phyloP scores from a whole-genome alignment of 2,797 vertebrate genomes.

The Falco berigora region DNA sequence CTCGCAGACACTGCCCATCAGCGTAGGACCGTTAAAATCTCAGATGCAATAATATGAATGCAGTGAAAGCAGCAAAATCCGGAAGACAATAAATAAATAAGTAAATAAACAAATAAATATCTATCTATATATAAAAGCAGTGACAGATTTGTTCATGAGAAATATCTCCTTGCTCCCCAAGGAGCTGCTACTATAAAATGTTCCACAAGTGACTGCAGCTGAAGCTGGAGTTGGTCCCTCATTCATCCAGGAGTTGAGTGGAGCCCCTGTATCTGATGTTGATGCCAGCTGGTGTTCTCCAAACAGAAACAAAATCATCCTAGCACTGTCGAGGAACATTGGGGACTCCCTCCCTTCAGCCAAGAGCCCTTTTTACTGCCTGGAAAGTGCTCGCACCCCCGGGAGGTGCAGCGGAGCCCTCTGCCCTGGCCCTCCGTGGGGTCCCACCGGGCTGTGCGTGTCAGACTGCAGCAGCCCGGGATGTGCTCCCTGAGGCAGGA shows the following conservation, averaged over 20 bases:
- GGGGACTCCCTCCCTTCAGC: background rate
- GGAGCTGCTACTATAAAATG: background rate
- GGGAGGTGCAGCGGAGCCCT: background rate
- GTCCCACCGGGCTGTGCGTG: fast-evolving
- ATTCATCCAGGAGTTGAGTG: fast-evolving
- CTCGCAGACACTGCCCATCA: background rate
- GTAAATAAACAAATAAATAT: background rate
- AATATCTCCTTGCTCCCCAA: background rate
- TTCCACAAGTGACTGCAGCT: background rate
- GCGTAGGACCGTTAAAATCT: background rate
- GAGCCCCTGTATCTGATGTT: background rate
- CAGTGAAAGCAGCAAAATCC: background rate
- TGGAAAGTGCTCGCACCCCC: background rate
- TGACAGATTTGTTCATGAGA: background rate
- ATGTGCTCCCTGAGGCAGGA: background rate
- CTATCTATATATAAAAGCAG: background rate
- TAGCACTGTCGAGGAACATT: fast-evolving
- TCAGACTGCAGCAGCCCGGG: fast-evolving
- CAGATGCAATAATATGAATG: background rate
- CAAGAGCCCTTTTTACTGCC: fast-evolving
- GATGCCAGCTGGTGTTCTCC: background rate
- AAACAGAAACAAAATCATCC: background rate
- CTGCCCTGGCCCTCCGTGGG: fast-evolving
- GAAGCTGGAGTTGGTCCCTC: background rate
- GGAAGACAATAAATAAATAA: background rate